Evolutionary conservation across 2,113 vertebrate species (phyloP).

Genomic region (Philantomba maxwellii): DNA sequence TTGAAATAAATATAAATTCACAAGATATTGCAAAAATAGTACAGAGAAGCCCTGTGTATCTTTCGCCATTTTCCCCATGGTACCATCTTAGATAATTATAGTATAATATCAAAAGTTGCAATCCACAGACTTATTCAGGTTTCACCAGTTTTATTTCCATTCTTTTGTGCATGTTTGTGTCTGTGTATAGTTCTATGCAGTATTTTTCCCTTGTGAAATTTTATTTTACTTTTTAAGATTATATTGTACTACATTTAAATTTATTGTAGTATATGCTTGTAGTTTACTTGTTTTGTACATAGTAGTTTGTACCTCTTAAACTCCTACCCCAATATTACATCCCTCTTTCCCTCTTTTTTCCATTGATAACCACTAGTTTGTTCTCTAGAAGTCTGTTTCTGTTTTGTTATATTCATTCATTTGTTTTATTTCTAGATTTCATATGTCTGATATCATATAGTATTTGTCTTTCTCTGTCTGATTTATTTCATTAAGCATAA

Average conservation of each 20-base stretch:
- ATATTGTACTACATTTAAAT: not conserved
- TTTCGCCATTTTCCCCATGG: not conserved
- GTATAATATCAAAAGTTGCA: not conserved
- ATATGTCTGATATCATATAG: not conserved
- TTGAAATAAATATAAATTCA: not conserved
- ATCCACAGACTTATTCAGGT: not conserved
- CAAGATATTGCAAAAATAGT: not conserved
- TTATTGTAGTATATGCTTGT: not conserved
- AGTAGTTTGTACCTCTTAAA: not conserved
- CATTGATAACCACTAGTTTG: not conserved
- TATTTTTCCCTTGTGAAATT: not conserved
- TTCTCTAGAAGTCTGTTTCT: not conserved
- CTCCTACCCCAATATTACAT: not conserved
- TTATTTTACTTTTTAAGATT: not conserved
- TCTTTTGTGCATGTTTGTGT: not conserved
- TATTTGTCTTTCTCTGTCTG: not conserved
- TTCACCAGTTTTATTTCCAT: not conserved
- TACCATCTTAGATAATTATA: not conserved
- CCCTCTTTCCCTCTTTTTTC: not conserved
- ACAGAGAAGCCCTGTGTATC: not conserved
- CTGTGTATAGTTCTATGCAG: not conserved
- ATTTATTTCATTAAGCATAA: not conserved
- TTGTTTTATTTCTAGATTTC: not conserved
- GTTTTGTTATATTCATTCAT: not conserved
- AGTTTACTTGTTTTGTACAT: not conserved